Evolutionary conservation across 1,140 invertebrate genomes (phyloP).

Genomic region (Mesaphorura yosii): DNA sequence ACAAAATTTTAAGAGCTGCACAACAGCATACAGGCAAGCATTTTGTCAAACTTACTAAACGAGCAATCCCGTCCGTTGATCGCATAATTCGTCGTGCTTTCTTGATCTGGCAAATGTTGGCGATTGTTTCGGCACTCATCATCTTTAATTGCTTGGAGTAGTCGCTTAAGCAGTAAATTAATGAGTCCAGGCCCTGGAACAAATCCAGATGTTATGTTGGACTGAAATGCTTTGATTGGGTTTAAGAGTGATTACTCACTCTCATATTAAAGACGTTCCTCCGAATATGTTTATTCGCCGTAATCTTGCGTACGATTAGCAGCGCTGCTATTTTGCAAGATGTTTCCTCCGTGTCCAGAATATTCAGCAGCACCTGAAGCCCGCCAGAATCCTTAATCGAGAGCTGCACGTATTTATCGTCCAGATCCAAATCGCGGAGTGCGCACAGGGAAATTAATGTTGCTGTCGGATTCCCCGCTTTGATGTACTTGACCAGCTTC

Average conservation of each 20-base stretch:
- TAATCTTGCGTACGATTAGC: conserved; percentile 19
- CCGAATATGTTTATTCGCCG: conserved; percentile 12
- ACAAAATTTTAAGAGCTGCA: too few species aligned
- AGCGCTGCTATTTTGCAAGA: conserved; percentile 25
- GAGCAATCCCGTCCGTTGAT: conserved; percentile 37
- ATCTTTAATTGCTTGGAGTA: conserved; percentile 70
- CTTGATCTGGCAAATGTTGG: conserved; percentile 70
- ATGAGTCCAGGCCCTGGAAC: conserved; percentile 26
- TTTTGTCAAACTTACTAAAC: conserved; percentile 22
- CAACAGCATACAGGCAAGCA: too few species aligned
- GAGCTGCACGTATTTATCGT: conserved; percentile 61
- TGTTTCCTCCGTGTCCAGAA: conserved; percentile 69
- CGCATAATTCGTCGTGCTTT: conserved; percentile 77
- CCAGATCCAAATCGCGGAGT: conserved; percentile 75
- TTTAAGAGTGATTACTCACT: conserved; percentile 13
- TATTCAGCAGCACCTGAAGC: conserved; percentile 79
- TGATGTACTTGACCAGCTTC: conserved; percentile 85
- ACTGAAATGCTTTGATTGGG: conserved; percentile 5
- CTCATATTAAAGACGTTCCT: conserved; percentile 27
- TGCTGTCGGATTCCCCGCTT: conserved; percentile 86
- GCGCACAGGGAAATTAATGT: conserved; percentile 80
- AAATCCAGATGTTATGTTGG: not conserved
- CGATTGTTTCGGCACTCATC: conserved; percentile 74
- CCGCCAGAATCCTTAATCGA: conserved; percentile 71
- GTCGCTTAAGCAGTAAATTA: conserved; percentile 46